Evolutionary conservation across 1,140 invertebrate genomes (phyloP).

Genomic region (Tetragonula clypearis): DNA sequence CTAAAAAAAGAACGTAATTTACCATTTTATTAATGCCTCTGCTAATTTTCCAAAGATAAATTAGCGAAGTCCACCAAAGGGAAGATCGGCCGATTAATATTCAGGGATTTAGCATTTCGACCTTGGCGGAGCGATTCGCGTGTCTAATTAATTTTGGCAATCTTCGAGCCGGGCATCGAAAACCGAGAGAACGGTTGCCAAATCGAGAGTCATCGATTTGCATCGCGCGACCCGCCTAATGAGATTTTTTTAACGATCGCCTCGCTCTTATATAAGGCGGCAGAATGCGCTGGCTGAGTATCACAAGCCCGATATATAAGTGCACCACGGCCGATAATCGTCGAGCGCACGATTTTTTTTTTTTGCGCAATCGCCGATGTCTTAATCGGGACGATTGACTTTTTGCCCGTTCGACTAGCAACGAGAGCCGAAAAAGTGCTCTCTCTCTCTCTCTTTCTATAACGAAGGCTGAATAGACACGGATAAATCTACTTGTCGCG

Average conservation of each 20-base stretch:
- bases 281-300: conserved; percentile 20
- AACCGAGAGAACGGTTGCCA: conserved; percentile 13
- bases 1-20: no score
- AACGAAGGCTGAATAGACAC: no score
- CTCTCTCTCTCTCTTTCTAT: neutral
- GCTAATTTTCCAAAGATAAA: neutral
- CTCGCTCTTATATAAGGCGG: conserved; percentile 28
- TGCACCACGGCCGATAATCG: neutral
- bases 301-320: conserved; percentile 19
- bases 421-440: neutral
- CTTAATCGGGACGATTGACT: neutral
- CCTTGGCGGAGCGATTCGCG: conserved; percentile 24
- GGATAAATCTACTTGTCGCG: no score
- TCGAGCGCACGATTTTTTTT: conserved; percentile 24
- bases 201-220: conserved; percentile 33
- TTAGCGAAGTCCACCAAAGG: neutral
- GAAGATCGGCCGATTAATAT: neutral
- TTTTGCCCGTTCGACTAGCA: neutral
- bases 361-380: conserved; percentile 25
- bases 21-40: no score
- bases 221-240: conserved; percentile 23
- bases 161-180: neutral
- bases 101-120: neutral
- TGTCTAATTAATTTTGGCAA: conserved; percentile 37
- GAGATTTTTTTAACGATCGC: conserved; percentile 30